A percentile compares a stretch with the other conserved stretches of the same genome.
Evolutionary conservation across 2,888 invertebrate genomes (phyloP).

Genomic region (Parnassius glacialis): DNA sequence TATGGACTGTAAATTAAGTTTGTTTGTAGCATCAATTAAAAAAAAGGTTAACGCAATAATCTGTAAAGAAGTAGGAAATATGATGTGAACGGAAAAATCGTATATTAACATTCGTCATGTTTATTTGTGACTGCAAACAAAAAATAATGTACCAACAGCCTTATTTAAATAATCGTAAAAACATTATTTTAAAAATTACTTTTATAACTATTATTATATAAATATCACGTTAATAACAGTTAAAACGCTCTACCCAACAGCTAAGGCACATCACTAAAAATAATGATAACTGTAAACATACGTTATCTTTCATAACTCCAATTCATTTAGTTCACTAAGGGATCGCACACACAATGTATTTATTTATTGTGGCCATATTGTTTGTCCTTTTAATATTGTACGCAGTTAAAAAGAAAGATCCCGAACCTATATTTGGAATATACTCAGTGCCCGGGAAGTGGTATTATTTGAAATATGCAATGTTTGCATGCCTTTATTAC

Average conservation of each 20-base stretch:
- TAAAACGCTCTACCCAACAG: background rate
- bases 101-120: no score
- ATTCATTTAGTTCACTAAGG: conserved; percentile 31
- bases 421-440: conserved; percentile 79
- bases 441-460: conserved; percentile 83
- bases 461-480: conserved; percentile 82
- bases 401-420: conserved; percentile 51
- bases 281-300: conserved; percentile 8
- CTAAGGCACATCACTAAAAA: conserved; percentile 11
- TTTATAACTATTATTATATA: no score
- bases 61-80: no score
- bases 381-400: conserved; percentile 48
- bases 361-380: conserved; percentile 27
- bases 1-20: no score
- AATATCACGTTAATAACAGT: background rate
- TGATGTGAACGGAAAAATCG: no score
- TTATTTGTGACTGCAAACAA: no score
- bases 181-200: no score
- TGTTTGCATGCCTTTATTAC: conserved; percentile 77
- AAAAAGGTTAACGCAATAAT: no score
- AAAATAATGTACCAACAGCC: no score
- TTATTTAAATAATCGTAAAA: no score
- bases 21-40: no score
- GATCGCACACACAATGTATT: conserved; percentile 27
- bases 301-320: conserved; percentile 18